Evolutionary conservation across 2,888 invertebrate genomes (phyloP), one percentile per base, ranked within the genome.

Genomic region (Eustalomyia histrio): DNA sequence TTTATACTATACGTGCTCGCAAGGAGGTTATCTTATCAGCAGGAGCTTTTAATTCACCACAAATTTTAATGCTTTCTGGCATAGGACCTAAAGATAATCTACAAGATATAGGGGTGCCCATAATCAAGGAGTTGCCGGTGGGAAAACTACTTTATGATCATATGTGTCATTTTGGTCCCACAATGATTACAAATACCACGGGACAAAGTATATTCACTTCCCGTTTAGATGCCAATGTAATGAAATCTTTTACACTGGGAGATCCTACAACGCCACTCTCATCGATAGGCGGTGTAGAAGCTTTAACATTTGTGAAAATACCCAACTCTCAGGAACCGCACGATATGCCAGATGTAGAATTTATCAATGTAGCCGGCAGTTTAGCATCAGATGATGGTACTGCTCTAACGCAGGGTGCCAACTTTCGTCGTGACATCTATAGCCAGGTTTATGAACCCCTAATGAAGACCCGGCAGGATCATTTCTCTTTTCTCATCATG

Each of bases 11-110:
- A 0, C 90, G 88, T 58, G 95, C 95, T 0, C 91, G 91, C 80
- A 95, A 94, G 87, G 97, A 97, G 91, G 94, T 98, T 0, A 95
- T 98, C 69, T 86, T 98, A 16, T 94, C 95, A 14, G 96, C 96
- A 1, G 98, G 98, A 0, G 93, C 97, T 1, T 94, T 98, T 83
- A 96, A 96, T 86, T 95, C 97, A 0, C 97, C 98, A 0, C 97
- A 98, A 89, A 88, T 98, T 2, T 92, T 98, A 10, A 96, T 98
- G 96, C 89, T 98, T 6, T 97, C 97, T 7, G 97, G 97, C 0
- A 87, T 93, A 14, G 93, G 93, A 2, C 93, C 93, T 0, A 90
- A 86, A 76, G 87, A 92, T 57, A 92, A 94, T 85, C 88, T 94
- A 1, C 86, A 89, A 17, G 90, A 91, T 3, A 88, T 92, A 4